Evolutionary conservation across 2,797 vertebrate genomes (phyloP), one percentile per base, ranked within the genome.

Genomic region (Arvicola amphibius): DNA sequence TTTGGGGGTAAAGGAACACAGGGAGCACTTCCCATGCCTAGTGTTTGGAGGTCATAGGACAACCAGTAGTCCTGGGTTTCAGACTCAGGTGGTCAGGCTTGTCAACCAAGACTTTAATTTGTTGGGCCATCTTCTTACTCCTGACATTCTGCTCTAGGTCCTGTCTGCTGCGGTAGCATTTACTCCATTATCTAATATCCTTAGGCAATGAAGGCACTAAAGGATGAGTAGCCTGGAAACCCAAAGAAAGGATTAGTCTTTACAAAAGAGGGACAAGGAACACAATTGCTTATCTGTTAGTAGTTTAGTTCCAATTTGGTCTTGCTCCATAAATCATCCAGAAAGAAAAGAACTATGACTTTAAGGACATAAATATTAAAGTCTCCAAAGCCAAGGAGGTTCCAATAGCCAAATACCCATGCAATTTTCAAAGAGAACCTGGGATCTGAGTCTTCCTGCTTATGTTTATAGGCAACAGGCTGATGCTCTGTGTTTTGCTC

Each of bases 161-260:
- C 7, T 32, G 61, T 71, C 63, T 90, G 25, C 13, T 37, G 29
- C 23, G 27, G 12, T 46, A 40, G 61, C n/a, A 46, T 90, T 43
- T 67, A 88, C 5, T 67, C 23, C 25, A 40, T 87, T 71, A 27
- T 37, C 40, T 92, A 65, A 79, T 61, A 87, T 16, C 25, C 40
- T 95, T 74, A 81, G 43, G 34, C 46, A 87, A 74, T 87, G 5
- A 74, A 32, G 1, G 21, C 3, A 0, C 4, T 34, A 27, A 40
- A 8, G 40, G 2, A 3, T 12, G 67, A 77, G 40, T 27, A 78
- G 34, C 4, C 80, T 67, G 80, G 84, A 87, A 88, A 71, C 63
- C 56, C 71, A 43, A 85, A 92, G 59, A 71, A 90, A 91, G 40
- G 43, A 53, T 76, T 87, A 92, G 51, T 96, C 81, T 92, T 94